Percentiles rank a stretch among this genome's conserved stretches.
These are phyloP conservation scores for Homalodisca vitripennis DNA, from an alignment of 1,140 invertebrate genomes.

Conservation along the genomic window DNA sequence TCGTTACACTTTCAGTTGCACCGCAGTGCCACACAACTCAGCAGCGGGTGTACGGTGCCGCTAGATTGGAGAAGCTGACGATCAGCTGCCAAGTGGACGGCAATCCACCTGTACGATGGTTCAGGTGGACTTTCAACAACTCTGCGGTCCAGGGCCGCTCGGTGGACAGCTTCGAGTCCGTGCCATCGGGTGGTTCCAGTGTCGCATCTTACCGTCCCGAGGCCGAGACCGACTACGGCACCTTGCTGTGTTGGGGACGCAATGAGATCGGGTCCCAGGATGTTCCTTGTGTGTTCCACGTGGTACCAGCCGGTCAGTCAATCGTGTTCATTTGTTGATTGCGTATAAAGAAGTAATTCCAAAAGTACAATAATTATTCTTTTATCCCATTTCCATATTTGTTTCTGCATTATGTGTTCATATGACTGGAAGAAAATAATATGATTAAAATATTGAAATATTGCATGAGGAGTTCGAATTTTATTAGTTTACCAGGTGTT, in stretches of 20 bases:
- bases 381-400: background rate
- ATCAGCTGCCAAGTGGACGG: slow-evolving; percentile 59
- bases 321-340: too few relatives aligned
- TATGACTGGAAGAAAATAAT: too few relatives aligned
- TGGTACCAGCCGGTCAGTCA: slow-evolving; percentile 55
- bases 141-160: slow-evolving; percentile 46
- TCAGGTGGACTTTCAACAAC: slow-evolving; percentile 61
- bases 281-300: slow-evolving; percentile 56
- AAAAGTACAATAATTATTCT: background rate
- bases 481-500: too few relatives aligned
- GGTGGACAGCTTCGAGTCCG: slow-evolving; percentile 28
- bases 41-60: slow-evolving; percentile 56
- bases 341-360: background rate
- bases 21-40: slow-evolving; percentile 52
- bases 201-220: slow-evolving; percentile 53
- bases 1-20: slow-evolving; percentile 49
- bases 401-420: too few relatives aligned
- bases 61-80: slow-evolving; percentile 56
- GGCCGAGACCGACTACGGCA: slow-evolving; percentile 56
- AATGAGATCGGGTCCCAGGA: slow-evolving; percentile 55
- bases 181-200: slow-evolving; percentile 45
- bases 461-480: too few relatives aligned
- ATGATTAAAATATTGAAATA: background rate
- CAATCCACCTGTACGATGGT: slow-evolving; percentile 54
- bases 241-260: slow-evolving; percentile 55